Evolutionary conservation across 53 echinoderm and acorn worm genomes (phyloP).

Genomic region (Echinarachnius parma): DNA sequence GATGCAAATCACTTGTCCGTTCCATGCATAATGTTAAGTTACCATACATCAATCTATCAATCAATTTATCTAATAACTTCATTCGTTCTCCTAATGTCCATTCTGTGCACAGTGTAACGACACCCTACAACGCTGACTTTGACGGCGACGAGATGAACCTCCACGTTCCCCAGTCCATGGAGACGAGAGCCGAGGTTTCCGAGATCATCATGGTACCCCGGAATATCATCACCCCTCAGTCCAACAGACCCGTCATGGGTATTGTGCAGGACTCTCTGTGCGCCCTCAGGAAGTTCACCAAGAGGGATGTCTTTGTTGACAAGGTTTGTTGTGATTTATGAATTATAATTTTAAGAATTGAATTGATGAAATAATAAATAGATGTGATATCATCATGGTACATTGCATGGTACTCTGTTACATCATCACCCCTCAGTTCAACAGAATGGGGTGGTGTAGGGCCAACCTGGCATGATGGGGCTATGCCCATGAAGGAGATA

Average conservation of each 20-base stretch:
- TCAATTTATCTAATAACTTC: not conserved
- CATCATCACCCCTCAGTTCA: no score
- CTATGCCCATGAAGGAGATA: no score
- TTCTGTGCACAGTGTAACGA: slow-evolving; percentile 70
- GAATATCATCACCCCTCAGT: slow-evolving; percentile 97
- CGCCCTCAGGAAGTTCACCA: slow-evolving; percentile 95
- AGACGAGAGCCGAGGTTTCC: slow-evolving; percentile 86
- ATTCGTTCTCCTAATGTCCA: not conserved
- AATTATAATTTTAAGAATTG: no score
- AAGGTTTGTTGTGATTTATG: no score
- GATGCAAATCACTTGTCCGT: no score
- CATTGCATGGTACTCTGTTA: no score
- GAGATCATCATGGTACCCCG: slow-evolving; percentile 99
- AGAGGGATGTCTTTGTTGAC: slow-evolving; percentile 88
- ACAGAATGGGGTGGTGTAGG: no score
- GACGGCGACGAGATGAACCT: slow-evolving; percentile 99
- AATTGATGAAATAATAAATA: no score
- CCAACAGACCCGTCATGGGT: slow-evolving; percentile 99
- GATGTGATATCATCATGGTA: no score
- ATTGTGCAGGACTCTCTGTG: slow-evolving; percentile 98
- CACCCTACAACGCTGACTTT: slow-evolving; percentile 99
- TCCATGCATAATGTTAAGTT: no score
- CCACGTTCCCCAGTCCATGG: slow-evolving; percentile 96
- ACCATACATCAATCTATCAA: no score
- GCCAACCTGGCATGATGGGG: no score